A percentile compares a stretch with the other conserved stretches of the same genome.
phyloP scores from a whole-genome alignment of 2,113 vertebrate species.

The Probosciger aterrimus region DNA sequence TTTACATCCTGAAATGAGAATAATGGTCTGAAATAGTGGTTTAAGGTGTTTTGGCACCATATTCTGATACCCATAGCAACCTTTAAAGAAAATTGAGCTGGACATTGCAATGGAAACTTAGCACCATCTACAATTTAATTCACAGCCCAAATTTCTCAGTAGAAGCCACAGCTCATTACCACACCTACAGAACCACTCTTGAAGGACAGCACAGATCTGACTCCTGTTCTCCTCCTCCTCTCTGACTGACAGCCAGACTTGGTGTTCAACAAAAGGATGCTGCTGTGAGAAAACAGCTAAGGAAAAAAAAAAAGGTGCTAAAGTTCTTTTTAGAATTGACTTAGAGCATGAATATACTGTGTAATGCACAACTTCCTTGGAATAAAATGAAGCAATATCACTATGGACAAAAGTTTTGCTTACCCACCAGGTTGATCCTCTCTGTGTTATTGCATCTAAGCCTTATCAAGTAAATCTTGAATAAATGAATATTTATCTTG shows the following conservation, averaged over 20 bases:
- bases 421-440: background rate
- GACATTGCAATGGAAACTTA: conserved; percentile 18
- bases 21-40: background rate
- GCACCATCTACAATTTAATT: background rate
- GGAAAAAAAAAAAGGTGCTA: background rate
- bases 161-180: conserved; percentile 1
- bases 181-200: background rate
- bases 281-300: conserved; percentile 15
- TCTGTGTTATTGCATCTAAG: background rate
- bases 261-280: background rate
- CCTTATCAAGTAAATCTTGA: background rate
- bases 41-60: conserved; percentile 2
- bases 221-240: background rate
- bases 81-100: background rate
- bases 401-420: background rate
- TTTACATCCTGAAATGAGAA: background rate
- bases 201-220: background rate
- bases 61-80: background rate
- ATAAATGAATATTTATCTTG: background rate
- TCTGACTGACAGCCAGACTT: background rate
- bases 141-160: background rate
- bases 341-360: background rate
- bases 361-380: background rate
- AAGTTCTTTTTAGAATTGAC: background rate
- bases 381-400: background rate